Base-by-base conservation (phyloP, 92 coral and sea anemone species). In the Heteractis magnifica region DNA sequence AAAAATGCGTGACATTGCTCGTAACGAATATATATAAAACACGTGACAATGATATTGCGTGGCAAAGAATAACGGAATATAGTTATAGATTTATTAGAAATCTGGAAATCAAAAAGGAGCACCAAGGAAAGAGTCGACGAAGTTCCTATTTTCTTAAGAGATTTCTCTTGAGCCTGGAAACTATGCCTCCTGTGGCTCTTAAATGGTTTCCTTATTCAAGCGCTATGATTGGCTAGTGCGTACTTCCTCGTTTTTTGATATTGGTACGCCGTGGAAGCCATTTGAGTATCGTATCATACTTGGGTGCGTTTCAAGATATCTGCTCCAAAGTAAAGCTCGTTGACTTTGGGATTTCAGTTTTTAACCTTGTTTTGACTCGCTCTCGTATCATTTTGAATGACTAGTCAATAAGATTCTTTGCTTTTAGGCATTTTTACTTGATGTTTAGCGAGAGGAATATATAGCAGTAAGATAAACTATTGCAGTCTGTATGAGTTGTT, bases 21-120 rank as follows among this genome's bases (percentile, higher is more conserved):
- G 5, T 68, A 48, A 68, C 49, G 11, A 26, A 68, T 23, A 21
- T 23, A 12, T 53, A 12, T 53, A 12, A 53, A 20, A 26, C 10
- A 68, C 16, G 73, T 68, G 73, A 68, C 73, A 23, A 23, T 20
- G n/a, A 64, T 26, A 10, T 62, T 62, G n/a, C 73, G 73, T 68
- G 73, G 18, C 49, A 68, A 21, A 21, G 13, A 12, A 8, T 68
- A 8, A 12, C 13, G 6, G 13, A 8, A 53, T 26, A 26, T 18
- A 3, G 7, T 62, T 62, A 18, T 18, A n/a, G 70, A 18, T 62
- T 62, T 62, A n/a, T 12, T 23, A 18, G 6, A 62, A 5, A 62
- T 18, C 26, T 9, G 23, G 70, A 20, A 62, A 3, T n/a, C 64
- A 10, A 12, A 58, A 58, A 58, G 16, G 64, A n/a, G 13, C 19